These are phyloP conservation scores for Synergus gifuensis DNA, from an alignment of 2,888 invertebrate genomes.

Conservation along the genomic window DNA sequence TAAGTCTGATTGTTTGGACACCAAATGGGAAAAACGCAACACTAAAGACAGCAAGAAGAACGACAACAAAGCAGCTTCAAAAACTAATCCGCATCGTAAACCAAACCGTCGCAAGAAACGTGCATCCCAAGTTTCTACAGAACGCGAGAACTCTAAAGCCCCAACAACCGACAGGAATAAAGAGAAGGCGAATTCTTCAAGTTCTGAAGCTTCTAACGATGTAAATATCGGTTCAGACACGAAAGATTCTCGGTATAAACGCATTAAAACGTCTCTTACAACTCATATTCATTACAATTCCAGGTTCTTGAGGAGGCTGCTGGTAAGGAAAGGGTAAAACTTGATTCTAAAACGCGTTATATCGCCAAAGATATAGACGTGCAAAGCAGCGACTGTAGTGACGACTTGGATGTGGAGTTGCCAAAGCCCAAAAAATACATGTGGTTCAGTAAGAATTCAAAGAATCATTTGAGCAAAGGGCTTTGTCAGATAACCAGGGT, in stretches of 20 bases:
- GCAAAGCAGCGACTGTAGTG: conserved; percentile 22
- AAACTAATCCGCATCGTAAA: conserved; percentile 23
- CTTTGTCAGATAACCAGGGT: conserved; percentile 58
- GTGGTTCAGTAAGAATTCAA: conserved; percentile 64
- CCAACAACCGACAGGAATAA: conserved; percentile 53
- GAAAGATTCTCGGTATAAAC: conserved; percentile 33
- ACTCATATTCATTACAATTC: conserved; percentile 67
- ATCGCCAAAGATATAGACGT: conserved; percentile 13
- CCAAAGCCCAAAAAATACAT: conserved; percentile 60
- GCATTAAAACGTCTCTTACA: conserved; percentile 54
- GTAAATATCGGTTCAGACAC: conserved; percentile 32
- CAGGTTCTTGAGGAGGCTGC: conserved; percentile 38
- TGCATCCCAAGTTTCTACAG: conserved; percentile 3
- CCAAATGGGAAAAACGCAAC: conserved; percentile 28
- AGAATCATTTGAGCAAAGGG: conserved; percentile 54
- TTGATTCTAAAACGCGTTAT: conserved; percentile 2
- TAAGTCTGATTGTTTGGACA: conserved; percentile 23
- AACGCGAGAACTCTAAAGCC: conserved; percentile 13
- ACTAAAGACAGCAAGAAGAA: conserved; percentile 5
- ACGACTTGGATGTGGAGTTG: conserved; percentile 44
- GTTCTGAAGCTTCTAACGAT: conserved; percentile 35
- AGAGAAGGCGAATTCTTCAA: conserved; percentile 46
- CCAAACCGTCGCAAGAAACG: conserved; percentile 32
- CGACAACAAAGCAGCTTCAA: conserved; percentile 23
- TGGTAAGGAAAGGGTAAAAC: conserved; percentile 26